phyloP scores from a whole-genome alignment of 2,113 vertebrate genomes.

The Channa maculata region DNA sequence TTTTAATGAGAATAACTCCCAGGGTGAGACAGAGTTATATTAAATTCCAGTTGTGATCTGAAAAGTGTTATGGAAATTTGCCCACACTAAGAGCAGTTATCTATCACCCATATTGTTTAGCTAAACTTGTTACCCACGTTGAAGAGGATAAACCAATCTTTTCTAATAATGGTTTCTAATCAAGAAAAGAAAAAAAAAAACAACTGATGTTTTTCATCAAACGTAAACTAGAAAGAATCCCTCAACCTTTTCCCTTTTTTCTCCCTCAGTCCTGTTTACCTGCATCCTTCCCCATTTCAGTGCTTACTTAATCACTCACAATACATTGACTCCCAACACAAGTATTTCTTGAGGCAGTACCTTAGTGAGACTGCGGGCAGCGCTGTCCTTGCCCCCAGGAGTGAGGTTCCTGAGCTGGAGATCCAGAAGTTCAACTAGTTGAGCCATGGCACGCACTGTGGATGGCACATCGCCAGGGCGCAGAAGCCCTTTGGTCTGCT shows the following conservation, averaged over 20 bases:
- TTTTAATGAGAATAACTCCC: constrained; percentile 53
- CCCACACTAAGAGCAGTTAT: constrained; percentile 64
- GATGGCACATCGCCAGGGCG: constrained; percentile 95
- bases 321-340: neutral
- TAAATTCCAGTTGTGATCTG: constrained; percentile 43
- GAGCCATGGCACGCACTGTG: constrained; percentile 95
- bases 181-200: constrained; percentile 37
- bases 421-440: constrained; percentile 94
- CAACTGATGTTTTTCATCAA: constrained; percentile 28
- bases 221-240: constrained; percentile 18
- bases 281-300: neutral
- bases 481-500: constrained; percentile 92
- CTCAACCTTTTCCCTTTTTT: constrained; percentile 18
- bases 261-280: neutral
- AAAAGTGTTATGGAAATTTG: constrained; percentile 45
- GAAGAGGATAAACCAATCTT: constrained; percentile 43
- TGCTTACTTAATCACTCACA: constrained; percentile 21
- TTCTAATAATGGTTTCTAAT: constrained; percentile 5
- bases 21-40: constrained; percentile 42
- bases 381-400: constrained; percentile 96
- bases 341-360: constrained; percentile 69
- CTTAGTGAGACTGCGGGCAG: constrained; percentile 96
- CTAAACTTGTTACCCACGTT: constrained; percentile 42
- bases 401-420: constrained; percentile 96
- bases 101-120: constrained; percentile 42